phyloP scores from a whole-genome alignment of 2,113 vertebrate species.

The Panthera tigris region DNA sequence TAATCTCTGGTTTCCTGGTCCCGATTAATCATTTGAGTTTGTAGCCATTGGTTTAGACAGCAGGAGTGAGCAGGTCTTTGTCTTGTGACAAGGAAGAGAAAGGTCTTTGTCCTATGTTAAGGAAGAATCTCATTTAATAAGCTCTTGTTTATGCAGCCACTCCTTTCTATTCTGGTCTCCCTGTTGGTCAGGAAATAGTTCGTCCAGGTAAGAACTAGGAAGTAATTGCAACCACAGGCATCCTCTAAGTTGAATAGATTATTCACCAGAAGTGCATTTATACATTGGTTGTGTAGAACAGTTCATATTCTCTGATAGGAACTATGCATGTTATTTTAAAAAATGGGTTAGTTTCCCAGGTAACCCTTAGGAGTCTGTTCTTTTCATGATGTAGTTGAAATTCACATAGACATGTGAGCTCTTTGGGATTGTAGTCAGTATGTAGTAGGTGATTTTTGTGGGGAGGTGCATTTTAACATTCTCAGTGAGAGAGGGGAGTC shows the following conservation, averaged over 20 bases:
- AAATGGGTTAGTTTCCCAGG: conserved; percentile 19
- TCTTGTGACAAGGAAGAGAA: not conserved
- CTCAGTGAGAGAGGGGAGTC: not conserved
- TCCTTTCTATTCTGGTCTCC: conserved; percentile 19
- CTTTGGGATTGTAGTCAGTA: conserved; percentile 33
- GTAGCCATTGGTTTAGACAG: conserved; percentile 31
- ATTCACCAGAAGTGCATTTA: conserved; percentile 25
- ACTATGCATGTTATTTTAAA: conserved; percentile 11
- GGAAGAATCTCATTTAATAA: conserved; percentile 39
- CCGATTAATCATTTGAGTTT: conserved; percentile 19
- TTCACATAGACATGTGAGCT: not conserved
- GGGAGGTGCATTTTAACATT: conserved; percentile 33
- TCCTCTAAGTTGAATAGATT: conserved; percentile 31
- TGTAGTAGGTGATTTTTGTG: not conserved
- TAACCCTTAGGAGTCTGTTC: not conserved
- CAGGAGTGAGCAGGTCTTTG: conserved; percentile 3
- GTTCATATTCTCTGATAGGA: conserved; percentile 33
- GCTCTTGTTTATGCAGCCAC: not conserved
- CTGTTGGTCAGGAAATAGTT: conserved; percentile 4
- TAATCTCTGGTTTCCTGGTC: not conserved
- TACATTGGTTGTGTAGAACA: not conserved
- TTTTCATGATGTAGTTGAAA: conserved; percentile 16
- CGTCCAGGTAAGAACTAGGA: conserved; percentile 45
- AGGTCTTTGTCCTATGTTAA: not conserved
- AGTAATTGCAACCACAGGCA: not conserved